Conservation (phyloP, 2,113 vertebrate species). For the Hassar affinis region DNA sequence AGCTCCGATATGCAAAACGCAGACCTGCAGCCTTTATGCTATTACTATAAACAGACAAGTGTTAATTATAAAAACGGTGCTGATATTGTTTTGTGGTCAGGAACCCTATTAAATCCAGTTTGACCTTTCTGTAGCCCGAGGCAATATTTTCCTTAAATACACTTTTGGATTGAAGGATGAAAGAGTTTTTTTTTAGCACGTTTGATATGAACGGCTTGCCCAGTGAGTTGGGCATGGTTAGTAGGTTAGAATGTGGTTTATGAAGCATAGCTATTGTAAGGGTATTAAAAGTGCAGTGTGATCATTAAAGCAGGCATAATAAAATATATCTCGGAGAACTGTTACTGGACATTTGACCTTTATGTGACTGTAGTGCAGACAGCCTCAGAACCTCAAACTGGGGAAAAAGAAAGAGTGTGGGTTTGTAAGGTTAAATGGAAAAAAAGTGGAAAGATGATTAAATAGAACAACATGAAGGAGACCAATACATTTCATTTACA, state of each 20-base stretch:
- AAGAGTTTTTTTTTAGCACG: slow-evolving; percentile 63
- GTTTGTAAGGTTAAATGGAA: background rate
- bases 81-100: slow-evolving; percentile 66
- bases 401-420: background rate
- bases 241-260: slow-evolving; percentile 55
- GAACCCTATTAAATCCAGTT: slow-evolving; percentile 69
- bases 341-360: slow-evolving; percentile 43
- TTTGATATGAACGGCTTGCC: slow-evolving; percentile 62
- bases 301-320: slow-evolving; percentile 46
- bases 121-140: slow-evolving; percentile 69
- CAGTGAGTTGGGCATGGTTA: slow-evolving; percentile 67
- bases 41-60: slow-evolving; percentile 68
- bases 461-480: background rate
- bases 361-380: slow-evolving; percentile 5
- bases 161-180: slow-evolving; percentile 68
- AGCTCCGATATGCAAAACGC: slow-evolving; percentile 69
- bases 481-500: background rate
- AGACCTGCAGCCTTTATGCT: slow-evolving; percentile 69
- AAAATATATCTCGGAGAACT: slow-evolving; percentile 30
- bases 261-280: slow-evolving; percentile 10
- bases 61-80: slow-evolving; percentile 67
- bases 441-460: background rate
- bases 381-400: background rate
- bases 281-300: slow-evolving; percentile 34
- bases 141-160: slow-evolving; percentile 70